phyloP scores from a whole-genome alignment of 2,888 invertebrate species.

The Nipponacmea schrenckii region DNA sequence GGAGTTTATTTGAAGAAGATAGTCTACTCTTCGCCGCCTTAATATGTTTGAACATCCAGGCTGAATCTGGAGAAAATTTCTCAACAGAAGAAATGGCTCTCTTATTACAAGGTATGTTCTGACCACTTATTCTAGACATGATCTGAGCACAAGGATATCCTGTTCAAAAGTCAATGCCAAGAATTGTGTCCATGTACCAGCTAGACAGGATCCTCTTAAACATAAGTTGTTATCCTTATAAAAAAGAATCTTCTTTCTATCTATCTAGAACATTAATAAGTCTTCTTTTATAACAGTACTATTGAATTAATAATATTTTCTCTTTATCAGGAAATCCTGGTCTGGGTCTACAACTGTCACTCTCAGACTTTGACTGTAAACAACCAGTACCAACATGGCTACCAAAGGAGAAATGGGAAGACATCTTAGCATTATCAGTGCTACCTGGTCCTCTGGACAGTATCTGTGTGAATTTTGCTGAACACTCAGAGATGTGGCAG shows the following conservation, averaged over 20 bases:
- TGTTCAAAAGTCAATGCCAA: no score
- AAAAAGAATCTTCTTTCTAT: no score
- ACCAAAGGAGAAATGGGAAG: conserved; percentile 64
- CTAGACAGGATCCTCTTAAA: no score
- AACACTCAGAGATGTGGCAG: conserved; percentile 58
- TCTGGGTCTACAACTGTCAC: conserved; percentile 62
- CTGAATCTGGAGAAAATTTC: conserved; percentile 56
- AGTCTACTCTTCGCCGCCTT: conserved; percentile 61
- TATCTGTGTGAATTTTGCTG: conserved; percentile 61
- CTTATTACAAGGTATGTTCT: conserved; percentile 61
- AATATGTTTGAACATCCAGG: conserved; percentile 62
- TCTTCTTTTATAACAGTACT: no score
- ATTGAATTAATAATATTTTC: no score
- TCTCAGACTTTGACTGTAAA: conserved; percentile 63
- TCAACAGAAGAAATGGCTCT: conserved; percentile 65
- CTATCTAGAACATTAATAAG: no score
- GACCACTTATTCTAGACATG: not conserved
- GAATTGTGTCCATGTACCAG: no score
- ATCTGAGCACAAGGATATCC: no score
- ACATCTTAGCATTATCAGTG: conserved; percentile 64
- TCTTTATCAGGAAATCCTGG: conserved; percentile 61
- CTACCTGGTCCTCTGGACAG: conserved; percentile 65
- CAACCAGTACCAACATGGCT: conserved; percentile 60
- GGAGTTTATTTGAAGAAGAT: conserved; percentile 63
- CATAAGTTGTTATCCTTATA: no score